These are phyloP conservation scores for Beris chalybata DNA, from an alignment of 2,888 invertebrate genomes.

Conservation along the genomic window DNA sequence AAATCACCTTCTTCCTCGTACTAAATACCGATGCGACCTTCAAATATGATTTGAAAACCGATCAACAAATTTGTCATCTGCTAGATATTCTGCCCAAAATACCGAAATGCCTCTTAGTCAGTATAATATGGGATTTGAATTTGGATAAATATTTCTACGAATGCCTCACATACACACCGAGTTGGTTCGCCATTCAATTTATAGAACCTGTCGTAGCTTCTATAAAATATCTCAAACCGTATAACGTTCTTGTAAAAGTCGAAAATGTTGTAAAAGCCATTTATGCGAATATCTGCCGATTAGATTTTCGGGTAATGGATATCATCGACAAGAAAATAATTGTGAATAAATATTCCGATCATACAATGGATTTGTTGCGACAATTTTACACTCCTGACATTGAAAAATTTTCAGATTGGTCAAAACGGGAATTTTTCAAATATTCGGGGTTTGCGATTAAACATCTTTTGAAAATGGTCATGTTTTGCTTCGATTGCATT, in stretches of 20 bases:
- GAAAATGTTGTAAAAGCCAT: slow-evolving; percentile 44
- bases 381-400: slow-evolving; percentile 48
- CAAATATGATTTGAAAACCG: slow-evolving; percentile 45
- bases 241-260: slow-evolving; percentile 45
- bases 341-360: slow-evolving; percentile 45
- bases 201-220: slow-evolving; percentile 45
- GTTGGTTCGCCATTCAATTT: slow-evolving; percentile 49
- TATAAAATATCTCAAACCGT: slow-evolving; percentile 46
- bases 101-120: slow-evolving; percentile 46
- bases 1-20: slow-evolving; percentile 47
- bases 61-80: slow-evolving; percentile 45
- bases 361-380: slow-evolving; percentile 46
- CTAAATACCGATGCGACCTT: slow-evolving; percentile 48
- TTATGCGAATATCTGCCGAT: slow-evolving; percentile 44
- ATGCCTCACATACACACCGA: slow-evolving; percentile 45
- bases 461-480: slow-evolving; percentile 45
- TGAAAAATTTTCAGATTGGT: slow-evolving; percentile 45
- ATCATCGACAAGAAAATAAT: slow-evolving; percentile 46
- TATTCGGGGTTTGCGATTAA: slow-evolving; percentile 47
- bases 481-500: slow-evolving; percentile 45
- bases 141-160: slow-evolving; percentile 48
- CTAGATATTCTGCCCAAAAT: slow-evolving; percentile 46
- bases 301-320: slow-evolving; percentile 44
- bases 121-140: slow-evolving; percentile 46
- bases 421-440: slow-evolving; percentile 43